Evolutionary conservation across 2,113 vertebrate species (phyloP), one percentile per base, ranked within the genome.

Genomic region (Calyptomena viridis): DNA sequence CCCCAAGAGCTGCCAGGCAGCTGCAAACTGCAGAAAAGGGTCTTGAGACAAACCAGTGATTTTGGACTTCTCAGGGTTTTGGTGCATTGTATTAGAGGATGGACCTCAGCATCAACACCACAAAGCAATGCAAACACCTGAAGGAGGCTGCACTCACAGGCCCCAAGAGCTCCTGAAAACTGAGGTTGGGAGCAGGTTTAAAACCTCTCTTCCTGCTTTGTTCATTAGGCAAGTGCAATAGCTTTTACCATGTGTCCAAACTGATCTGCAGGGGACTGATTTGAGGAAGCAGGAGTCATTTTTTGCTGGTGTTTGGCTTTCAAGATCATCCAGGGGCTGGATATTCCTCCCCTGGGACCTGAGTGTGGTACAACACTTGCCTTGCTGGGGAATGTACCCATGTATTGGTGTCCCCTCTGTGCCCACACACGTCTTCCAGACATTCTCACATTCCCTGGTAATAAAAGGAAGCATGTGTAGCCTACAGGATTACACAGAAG

Each of bases 361-460:
- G 60, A n/a, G 40, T 10, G n/a, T 24, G 52, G 64, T 33, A 0
- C 8, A 62, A 2, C 2, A 14, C 19, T 74, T 16, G 1, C 39
- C 69, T 30, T 39, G 79, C 37, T 37, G 56, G 68, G 31, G 31
- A 71, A 31, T 0, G 10, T 28, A 55, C 2, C 37, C 75, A 47
- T 2, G 2, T 12, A 22, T 7, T 50, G 20, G 55, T 24, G 58
- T 17, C 68, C 59, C 22, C 88, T 71, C 64, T 21, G 42, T 93
- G 79, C 59, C 71, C 59, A 74, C 49, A 71, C 63, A 49, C 5
- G 0, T 62, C 71, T 77, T 71, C 25, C 79, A 88, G 37, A 74
- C 42, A 35, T 39, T 58, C 90, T 37, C 62, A 49, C 6, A 0
- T 59, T 50, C 78, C 62, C 67, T 86, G 67, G 53, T 80, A 17